Evolutionary conservation across 2,113 vertebrate species (phyloP).

Genomic region (Dicerorhinus sumatrensis): DNA sequence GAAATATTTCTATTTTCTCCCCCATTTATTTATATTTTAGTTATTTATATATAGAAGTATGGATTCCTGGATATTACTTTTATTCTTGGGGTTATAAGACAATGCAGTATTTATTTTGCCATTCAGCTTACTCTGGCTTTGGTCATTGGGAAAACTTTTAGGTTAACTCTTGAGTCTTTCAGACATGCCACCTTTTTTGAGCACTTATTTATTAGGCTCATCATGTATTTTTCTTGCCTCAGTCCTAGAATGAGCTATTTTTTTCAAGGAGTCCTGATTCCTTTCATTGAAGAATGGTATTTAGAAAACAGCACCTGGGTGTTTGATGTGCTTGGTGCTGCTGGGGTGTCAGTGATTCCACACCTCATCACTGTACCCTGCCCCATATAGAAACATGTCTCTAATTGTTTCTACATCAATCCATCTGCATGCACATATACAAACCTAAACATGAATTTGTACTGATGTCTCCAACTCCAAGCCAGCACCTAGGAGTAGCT

Average conservation of each 20-base stretch:
- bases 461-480: background rate
- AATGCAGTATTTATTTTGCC: background rate
- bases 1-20: background rate
- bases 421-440: fast-evolving
- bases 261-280: background rate
- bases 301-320: background rate
- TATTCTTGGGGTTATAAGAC: background rate
- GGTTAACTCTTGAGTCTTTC: background rate
- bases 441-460: too few relatives aligned
- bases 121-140: fast-evolving
- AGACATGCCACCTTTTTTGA: background rate
- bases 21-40: background rate
- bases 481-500: background rate
- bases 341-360: fast-evolving
- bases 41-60: background rate
- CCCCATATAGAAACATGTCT: fast-evolving
- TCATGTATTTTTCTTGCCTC: background rate
- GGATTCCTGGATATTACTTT: background rate
- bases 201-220: background rate
- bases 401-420: fast-evolving
- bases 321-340: too few relatives aligned
- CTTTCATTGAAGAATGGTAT: background rate
- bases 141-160: background rate
- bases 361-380: fast-evolving
- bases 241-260: background rate